Percentiles rank a stretch among this genome's conserved stretches.
Conservation (phyloP, 2,797 vertebrate species). For the Periophthalmus magnuspinnatus region DNA sequence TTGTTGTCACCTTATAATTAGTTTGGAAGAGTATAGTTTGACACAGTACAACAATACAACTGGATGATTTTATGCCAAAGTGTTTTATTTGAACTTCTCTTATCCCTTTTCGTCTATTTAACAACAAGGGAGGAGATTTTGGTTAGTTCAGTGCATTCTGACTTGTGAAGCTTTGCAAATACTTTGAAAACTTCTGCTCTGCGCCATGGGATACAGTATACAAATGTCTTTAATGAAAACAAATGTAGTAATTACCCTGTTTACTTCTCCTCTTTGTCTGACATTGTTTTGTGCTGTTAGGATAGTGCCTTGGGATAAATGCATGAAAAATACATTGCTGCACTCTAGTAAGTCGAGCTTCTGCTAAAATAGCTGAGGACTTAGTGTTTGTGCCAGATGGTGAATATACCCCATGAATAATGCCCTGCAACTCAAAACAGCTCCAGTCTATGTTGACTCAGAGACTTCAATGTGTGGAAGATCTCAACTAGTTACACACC, state of each 20-base stretch:
- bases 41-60: no score
- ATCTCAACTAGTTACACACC: constrained; percentile 37
- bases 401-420: constrained; percentile 58
- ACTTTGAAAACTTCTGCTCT: background rate
- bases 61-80: background rate
- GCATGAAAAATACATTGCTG: constrained; percentile 46
- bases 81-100: no score
- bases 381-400: constrained; percentile 59
- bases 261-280: constrained; percentile 38
- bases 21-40: no score
- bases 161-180: background rate
- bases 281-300: constrained; percentile 43
- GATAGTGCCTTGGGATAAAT: constrained; percentile 47
- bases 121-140: background rate
- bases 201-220: background rate
- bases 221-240: constrained; percentile 45
- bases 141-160: background rate
- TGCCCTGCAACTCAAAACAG: constrained; percentile 35
- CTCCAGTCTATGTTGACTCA: constrained; percentile 59
- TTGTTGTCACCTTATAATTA: no score
- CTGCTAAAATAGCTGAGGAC: constrained; percentile 53
- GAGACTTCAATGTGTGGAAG: constrained; percentile 14
- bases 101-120: background rate
- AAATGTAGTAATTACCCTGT: constrained; percentile 58
- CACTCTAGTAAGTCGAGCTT: constrained; percentile 32